phyloP scores from a whole-genome alignment of 2,797 vertebrate genomes.

The Bovichtus variegatus region DNA sequence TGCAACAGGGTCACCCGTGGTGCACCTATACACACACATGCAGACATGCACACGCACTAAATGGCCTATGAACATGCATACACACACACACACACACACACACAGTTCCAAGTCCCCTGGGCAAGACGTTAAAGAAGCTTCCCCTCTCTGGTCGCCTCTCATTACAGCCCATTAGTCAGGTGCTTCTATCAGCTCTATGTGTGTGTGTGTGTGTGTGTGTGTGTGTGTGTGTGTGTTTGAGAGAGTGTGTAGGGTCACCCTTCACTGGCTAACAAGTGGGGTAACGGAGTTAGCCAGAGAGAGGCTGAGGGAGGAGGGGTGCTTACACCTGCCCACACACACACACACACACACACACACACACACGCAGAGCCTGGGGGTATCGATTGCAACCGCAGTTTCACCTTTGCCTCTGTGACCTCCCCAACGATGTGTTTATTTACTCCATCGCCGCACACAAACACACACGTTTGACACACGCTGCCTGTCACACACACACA shows the following conservation, averaged over 20 bases:
- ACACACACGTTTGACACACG: slow-evolving; percentile 38
- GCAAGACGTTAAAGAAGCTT: slow-evolving; percentile 88
- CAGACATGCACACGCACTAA: slow-evolving; percentile 73
- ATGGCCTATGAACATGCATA: slow-evolving; percentile 74
- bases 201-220: slow-evolving; percentile 23
- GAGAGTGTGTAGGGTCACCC: slow-evolving; percentile 72
- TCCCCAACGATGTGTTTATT: slow-evolving; percentile 85
- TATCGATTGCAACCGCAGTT: slow-evolving; percentile 92
- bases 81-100: slow-evolving; percentile 81
- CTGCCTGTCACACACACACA: slow-evolving; percentile 47
- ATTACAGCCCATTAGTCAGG: slow-evolving; percentile 93
- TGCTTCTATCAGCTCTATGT: slow-evolving; percentile 81
- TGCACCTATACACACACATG: slow-evolving; percentile 63
- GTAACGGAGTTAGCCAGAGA: slow-evolving; percentile 74
- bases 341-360: slow-evolving; percentile 9
- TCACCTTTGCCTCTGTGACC: slow-evolving; percentile 99
- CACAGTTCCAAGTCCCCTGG: slow-evolving; percentile 64
- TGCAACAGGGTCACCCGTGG: slow-evolving; percentile 88
- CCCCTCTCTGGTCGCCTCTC: slow-evolving; percentile 90
- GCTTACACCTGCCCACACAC: slow-evolving; percentile 68
- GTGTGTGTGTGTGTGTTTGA: slow-evolving; percentile 34
- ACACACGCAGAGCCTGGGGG: slow-evolving; percentile 54
- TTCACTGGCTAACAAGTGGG: slow-evolving; percentile 78
- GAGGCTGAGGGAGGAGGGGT: slow-evolving; percentile 46
- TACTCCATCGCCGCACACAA: slow-evolving; percentile 64